phyloP scores from a whole-genome alignment of 2,113 vertebrate species.

The Heliornis fulica region DNA sequence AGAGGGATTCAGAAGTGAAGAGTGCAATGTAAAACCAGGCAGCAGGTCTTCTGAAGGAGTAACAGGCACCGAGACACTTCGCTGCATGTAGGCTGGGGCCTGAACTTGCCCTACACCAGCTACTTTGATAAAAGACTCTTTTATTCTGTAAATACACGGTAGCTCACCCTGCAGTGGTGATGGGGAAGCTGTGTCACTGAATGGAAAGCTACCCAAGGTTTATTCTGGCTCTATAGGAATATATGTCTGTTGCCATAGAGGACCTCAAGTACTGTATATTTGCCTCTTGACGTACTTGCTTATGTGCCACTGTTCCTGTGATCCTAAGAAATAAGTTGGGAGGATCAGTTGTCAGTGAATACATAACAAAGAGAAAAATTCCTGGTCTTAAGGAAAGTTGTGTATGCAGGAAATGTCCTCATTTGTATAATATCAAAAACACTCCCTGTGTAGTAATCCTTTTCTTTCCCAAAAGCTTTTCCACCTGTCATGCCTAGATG shows the following conservation, averaged over 20 bases:
- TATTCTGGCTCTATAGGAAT: not conserved
- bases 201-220: not conserved
- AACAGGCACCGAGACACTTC: not conserved
- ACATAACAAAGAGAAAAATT: not conserved
- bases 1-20: not conserved
- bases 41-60: not conserved
- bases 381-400: not conserved
- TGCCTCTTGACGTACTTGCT: not conserved
- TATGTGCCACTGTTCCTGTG: not conserved
- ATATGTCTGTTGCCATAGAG: not conserved
- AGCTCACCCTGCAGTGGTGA: not conserved
- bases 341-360: not conserved
- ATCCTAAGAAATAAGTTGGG: not conserved
- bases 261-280: not conserved
- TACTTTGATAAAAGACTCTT: not conserved
- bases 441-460: not conserved
- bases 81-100: not conserved
- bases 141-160: not conserved
- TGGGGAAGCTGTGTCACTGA: not conserved
- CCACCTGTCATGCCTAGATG: not conserved
- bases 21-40: not conserved
- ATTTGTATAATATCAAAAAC: not conserved
- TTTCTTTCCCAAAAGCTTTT: not conserved
- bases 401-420: not conserved
- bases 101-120: not conserved